These are phyloP conservation scores for Sebastes aleutianus DNA, from an alignment of 2,797 vertebrate species.

Conservation along the genomic window DNA sequence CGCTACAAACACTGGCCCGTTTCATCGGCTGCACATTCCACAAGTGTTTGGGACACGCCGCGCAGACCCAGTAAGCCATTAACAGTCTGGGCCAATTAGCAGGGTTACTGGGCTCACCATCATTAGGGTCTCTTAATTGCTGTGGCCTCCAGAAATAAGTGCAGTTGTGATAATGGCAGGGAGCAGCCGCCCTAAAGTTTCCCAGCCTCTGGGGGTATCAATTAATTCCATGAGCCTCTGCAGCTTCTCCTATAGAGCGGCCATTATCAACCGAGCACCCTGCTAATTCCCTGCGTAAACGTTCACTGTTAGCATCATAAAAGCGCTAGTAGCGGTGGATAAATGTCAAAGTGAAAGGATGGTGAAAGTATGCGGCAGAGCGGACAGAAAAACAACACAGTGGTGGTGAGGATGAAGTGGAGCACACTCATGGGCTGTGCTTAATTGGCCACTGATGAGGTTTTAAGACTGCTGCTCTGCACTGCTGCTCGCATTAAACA, in stretches of 20 bases:
- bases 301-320: constrained; percentile 41
- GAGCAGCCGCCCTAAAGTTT: constrained; percentile 53
- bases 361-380: constrained; percentile 35
- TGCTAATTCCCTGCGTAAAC: constrained; percentile 52
- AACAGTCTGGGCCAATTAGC: constrained; percentile 77
- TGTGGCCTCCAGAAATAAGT: constrained; percentile 66
- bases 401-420: constrained; percentile 17
- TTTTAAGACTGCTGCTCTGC: constrained; percentile 25
- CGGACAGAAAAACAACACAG: constrained; percentile 24
- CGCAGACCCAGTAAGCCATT: constrained; percentile 65
- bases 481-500: constrained; percentile 33
- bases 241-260: constrained; percentile 40
- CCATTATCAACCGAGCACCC: constrained; percentile 39
- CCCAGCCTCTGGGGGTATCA: constrained; percentile 64
- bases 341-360: constrained; percentile 40
- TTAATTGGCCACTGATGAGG: constrained; percentile 46
- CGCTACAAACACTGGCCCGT: constrained; percentile 33
- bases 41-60: constrained; percentile 59
- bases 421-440: background rate
- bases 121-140: constrained; percentile 75
- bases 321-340: constrained; percentile 19
- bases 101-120: constrained; percentile 64
- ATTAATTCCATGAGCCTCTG: constrained; percentile 59
- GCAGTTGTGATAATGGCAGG: constrained; percentile 70
- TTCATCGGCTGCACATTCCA: constrained; percentile 70